Base-by-base conservation (phyloP, 2,797 vertebrate genomes). In the Vireo griseus region DNA sequence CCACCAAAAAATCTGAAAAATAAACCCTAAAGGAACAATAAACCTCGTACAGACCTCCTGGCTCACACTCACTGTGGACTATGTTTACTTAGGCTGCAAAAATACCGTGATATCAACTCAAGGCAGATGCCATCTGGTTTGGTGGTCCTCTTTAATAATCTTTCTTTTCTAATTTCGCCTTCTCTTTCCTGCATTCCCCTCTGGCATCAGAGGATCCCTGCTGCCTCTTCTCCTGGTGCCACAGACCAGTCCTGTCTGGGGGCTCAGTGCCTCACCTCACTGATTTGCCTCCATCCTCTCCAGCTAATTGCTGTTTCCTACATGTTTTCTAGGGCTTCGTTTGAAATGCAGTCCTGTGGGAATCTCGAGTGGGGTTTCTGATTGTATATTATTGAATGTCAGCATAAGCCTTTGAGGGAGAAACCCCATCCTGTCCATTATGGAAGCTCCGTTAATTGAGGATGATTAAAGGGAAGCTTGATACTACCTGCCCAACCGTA, bases 81-180 rank as follows among this genome's bases (percentile, higher is more conserved):
- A 11, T 39, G 22, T 94, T 92, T 96, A 59, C n/a, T 91, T 86
- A 52, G 54, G 31, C 81, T 90, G 67, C 59, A 92, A 81, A 94
- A 93, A 78, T 88, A 71, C 0, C n/a, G 5, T 45, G 25, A 2
- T 90, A 76, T 3, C 69, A 59, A 52, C 69, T 93, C 18, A 44
- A 78, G 72, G 77, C 67, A 68, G 84, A 72, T 1, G 13, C 37
- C 62, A 16, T 88, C 66, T 76, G 58, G 20, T 83, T 55, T 87
- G 44, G 47, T 72, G 65, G 37, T 81, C 40, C 16, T 26, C 68
- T 84, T 86, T 47, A 81, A 48, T 76, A 25, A 20, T 31, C 33
- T 67, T 82, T 44, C 28, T 75, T 57, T 86, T 52, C 84, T 74
- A 48, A 20, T 59, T 68, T 88, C 15, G 5, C 50, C 39, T 86